Evolutionary conservation across 2,888 invertebrate species (phyloP).

Genomic region (Parnassius glacialis): DNA sequence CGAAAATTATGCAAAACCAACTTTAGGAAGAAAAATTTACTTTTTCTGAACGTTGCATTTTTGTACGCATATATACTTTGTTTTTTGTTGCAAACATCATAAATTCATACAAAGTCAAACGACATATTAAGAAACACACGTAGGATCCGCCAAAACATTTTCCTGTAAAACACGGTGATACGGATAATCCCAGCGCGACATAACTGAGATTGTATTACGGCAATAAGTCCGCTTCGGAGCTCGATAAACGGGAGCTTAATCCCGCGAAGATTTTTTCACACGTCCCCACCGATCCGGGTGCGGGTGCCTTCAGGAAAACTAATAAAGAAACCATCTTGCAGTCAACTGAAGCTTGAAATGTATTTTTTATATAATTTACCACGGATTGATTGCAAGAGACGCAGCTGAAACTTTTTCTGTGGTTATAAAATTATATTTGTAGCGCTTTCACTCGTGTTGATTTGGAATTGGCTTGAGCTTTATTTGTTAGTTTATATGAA

Average conservation of each 20-base stretch:
- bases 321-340: conserved; percentile 80
- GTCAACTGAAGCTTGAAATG: conserved; percentile 81
- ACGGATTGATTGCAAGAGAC: conserved; percentile 69
- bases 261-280: conserved; percentile 74
- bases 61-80: neutral
- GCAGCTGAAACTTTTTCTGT: conserved; percentile 52
- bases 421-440: conserved; percentile 1
- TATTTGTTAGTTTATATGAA: neutral
- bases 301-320: conserved; percentile 70
- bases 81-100: neutral
- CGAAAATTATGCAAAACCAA: neutral
- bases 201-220: conserved; percentile 78
- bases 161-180: conserved; percentile 58
- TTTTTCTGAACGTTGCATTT: neutral
- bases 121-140: conserved; percentile 29
- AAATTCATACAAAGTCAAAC: conserved; percentile 11
- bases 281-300: conserved; percentile 58
- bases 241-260: conserved; percentile 74
- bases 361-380: conserved; percentile 82
- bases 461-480: neutral
- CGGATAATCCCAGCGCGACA: conserved; percentile 71
- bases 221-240: conserved; percentile 68
- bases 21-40: no score
- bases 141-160: conserved; percentile 37
- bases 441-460: conserved; percentile 5